Base-by-base conservation (phyloP, 1,140 invertebrate genomes). In the Zaprionus inermis region DNA sequence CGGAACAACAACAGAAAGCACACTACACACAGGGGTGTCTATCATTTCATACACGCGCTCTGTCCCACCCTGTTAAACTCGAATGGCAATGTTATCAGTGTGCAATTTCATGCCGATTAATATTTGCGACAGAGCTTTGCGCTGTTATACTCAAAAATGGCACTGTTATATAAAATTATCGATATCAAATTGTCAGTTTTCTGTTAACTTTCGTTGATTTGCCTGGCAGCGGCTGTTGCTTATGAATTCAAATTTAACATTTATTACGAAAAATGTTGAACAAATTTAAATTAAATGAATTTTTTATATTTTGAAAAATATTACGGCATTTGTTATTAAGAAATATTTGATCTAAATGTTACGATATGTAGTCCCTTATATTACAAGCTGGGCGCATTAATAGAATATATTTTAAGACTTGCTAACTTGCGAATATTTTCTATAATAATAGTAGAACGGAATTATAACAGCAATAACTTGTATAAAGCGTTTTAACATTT, bases 1-100 rank as follows among this genome's bases (percentile, higher is more conserved):
- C 68, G 73, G 64, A 78, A 88, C 64, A 89, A 75, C 72, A 72
- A 72, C 69, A 28, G 72, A 63, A 71, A 71, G 63, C 75, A 74
- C 51, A 73, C 64, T 77, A 61, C 68, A 46, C 30, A 56, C 38
- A 61, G 65, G 58, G 65, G 65, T 69, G 71, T 60, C 57, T 55
- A 56, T 55, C 52, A 52, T 20, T 65, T 56, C 44, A 16, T 32
- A 56, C 63, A 65, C 36, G 63, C 52, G 52, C n/a, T 41, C 44
- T 38, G 32, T 32, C 56, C 38, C 52, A 52, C 14, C 32, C 60
- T 72, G 70, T 72, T 72, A 44, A 5, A 46, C 70, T 72, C 70
- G 36, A 51, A 34, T 24, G 55, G 32, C 22, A 14, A 30, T 63
- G 6, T 12, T 10, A 36, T 16, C 9, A 46, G 44, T 49, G 11